phyloP scores from a whole-genome alignment of 2,797 vertebrate species.

The Tinamus major region DNA sequence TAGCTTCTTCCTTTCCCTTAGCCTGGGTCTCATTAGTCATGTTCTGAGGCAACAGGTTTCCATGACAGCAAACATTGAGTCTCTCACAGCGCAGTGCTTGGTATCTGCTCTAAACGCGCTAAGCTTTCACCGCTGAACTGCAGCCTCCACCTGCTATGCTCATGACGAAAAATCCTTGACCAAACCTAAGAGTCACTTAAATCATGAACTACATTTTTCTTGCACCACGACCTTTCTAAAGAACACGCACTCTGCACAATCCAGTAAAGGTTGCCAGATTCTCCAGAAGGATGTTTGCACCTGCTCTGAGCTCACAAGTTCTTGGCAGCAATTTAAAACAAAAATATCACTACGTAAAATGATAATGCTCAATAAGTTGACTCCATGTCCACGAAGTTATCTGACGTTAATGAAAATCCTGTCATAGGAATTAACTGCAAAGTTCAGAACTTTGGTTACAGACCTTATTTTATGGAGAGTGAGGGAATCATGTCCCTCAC shows the following conservation, averaged over 20 bases:
- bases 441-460: not conserved
- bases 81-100: slow-evolving; percentile 35
- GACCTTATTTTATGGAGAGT: not conserved
- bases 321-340: not conserved
- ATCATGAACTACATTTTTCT: not conserved
- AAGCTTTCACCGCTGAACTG: not conserved
- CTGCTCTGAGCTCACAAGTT: slow-evolving; percentile 11
- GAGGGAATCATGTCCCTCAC: not conserved
- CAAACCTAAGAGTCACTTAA: not conserved
- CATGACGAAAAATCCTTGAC: not conserved
- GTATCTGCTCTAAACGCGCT: not conserved
- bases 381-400: not conserved
- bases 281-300: not conserved
- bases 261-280: not conserved
- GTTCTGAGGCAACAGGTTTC: slow-evolving; percentile 73
- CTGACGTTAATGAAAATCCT: not conserved
- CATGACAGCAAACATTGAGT: slow-evolving; percentile 74
- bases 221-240: not conserved
- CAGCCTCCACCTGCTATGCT: not conserved
- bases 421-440: not conserved
- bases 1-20: slow-evolving; percentile 26
- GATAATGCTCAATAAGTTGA: slow-evolving; percentile 4
- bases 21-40: slow-evolving; percentile 60
- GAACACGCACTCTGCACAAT: fast-evolving
- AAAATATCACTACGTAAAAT: not conserved